Evolutionary conservation across 2,113 vertebrate genomes (phyloP), one percentile per base, ranked within the genome.

Genomic region (Engraulis encrasicolus): DNA sequence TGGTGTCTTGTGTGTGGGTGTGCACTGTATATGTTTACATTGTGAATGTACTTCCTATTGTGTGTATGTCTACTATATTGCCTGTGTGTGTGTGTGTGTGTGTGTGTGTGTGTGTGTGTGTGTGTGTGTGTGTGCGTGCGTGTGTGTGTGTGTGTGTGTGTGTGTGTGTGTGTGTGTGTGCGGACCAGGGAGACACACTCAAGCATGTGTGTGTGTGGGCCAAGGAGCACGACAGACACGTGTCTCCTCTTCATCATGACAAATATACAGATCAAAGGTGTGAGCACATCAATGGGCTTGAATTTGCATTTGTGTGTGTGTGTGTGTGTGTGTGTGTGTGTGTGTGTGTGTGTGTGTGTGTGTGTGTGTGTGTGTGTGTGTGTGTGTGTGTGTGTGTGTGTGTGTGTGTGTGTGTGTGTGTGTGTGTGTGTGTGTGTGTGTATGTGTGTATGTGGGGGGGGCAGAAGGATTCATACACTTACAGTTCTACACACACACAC

Each of bases 131-230:
- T 79, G 18, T 50, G 66, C 36, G 38, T 61, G 61, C 48, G 27
- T 50, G 20, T 34, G 20, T n/a, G 36, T 50, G 79, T 82, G 48
- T 49, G 11, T 82, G 52, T 50, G 23, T 36, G 40, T 19, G 50
- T 36, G 48, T 87, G 84, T 90, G 79, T 85, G 31, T 86, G 78
- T 86, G 83, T 79, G 81, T 89, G 84, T 85, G 87, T 71, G 78
- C 81, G 79, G 78, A 84, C 80, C 90, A 81, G 80, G 74, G 2
- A 83, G 85, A 89, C 86, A 50, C 83, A 81, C 88, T 82, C 79
- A 89, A 89, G 91, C 92, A 93, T 93, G 89, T 92, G 92, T 92
- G 90, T 90, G 74, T 45, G n/a, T n/a, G n/a, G 87, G 78, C 86
- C 19, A 78, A 84, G 84, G 74, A 86, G 88, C 89, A 86, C 82